Evolutionary conservation across 2,888 invertebrate species (phyloP), one percentile per base, ranked within the genome.

Genomic region (Mimas tiliae): DNA sequence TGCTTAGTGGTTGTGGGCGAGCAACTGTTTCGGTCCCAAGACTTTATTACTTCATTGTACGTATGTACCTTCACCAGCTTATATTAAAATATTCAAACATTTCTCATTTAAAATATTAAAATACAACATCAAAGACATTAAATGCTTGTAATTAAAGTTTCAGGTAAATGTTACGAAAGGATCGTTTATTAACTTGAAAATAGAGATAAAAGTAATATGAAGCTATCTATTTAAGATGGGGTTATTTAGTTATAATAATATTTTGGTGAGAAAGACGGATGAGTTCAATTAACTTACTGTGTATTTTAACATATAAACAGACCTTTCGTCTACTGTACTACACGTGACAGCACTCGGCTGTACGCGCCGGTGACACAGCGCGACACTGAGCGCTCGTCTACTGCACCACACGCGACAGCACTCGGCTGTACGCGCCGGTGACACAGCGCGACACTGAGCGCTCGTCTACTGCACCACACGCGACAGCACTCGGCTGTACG

Each of bases 81-180:
- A 16, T 33, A 19, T 16, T 55, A 16, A 55, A 55, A 55, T 58
- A 58, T 58, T 58, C 38, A 58, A 42, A 58, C 38, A 58, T 58
- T 58, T 58, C 38, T 58, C 55, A 58, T 42, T 19, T 11, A 34
- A 50, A 34, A 19, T 64, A 64, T 38, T 50, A 34, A 51, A 63
- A 64, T 51, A 51, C 38, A 34, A 48, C 63, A 50, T 64, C 63
- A 64, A 64, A 64, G 63, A 65, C 50, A 51, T 42, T 42, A 33
- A 64, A 65, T 55, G 65, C 52, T 8, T 58, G 67, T 68, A 67
- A 71, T 69, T 69, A 66, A 71, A 68, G 68, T 68, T 71, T 68
- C 51, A 50, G 62, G 52, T 65, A 14, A 63, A 66, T 62, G 47
- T 62, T 52, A 63, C 38, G 45, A 64, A 52, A 19, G 45, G 52